phyloP scores from a whole-genome alignment of 1,140 invertebrate genomes.

The Sarcophaga peregrina region DNA sequence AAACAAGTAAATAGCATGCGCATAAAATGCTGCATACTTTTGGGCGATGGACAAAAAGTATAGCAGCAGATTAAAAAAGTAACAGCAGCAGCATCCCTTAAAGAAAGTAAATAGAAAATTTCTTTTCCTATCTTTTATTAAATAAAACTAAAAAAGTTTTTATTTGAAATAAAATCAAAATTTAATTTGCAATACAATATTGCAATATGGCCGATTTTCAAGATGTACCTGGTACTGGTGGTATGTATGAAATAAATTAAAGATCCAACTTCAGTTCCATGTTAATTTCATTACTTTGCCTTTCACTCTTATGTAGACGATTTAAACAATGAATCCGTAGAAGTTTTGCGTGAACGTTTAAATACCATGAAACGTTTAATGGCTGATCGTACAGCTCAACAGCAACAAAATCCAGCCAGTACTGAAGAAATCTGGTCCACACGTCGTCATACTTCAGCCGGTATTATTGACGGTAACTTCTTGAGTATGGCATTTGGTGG shows the following conservation, averaged over 20 bases:
- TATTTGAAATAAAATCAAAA: not conserved
- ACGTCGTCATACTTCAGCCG: conserved; percentile 69
- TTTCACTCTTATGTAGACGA: conserved; percentile 67
- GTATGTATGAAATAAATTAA: conserved; percentile 44
- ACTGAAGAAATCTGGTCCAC: conserved; percentile 66
- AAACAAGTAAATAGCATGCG: not conserved
- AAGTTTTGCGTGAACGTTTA: conserved; percentile 79
- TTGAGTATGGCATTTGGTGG: conserved; percentile 82
- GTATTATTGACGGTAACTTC: conserved; percentile 83
- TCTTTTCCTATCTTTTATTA: not conserved
- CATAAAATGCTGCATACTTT: conserved; percentile 19
- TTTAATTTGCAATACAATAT: not conserved
- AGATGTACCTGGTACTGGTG: conserved; percentile 46
- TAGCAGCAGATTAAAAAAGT: conserved; percentile 12
- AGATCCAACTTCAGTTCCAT: not conserved
- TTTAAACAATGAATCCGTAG: conserved; percentile 76
- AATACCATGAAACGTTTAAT: conserved; percentile 83
- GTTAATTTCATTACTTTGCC: conserved; percentile 44
- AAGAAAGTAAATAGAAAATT: not conserved
- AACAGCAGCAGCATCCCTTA: conserved; percentile 16
- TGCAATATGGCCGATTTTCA: conserved; percentile 50
- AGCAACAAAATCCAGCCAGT: conserved; percentile 68
- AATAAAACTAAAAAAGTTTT: conserved; percentile 2
- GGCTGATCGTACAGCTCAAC: conserved; percentile 72
- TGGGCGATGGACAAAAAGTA: not conserved